Base-by-base conservation (phyloP, 1,140 invertebrate species). In the Sycophaga agraensis region DNA sequence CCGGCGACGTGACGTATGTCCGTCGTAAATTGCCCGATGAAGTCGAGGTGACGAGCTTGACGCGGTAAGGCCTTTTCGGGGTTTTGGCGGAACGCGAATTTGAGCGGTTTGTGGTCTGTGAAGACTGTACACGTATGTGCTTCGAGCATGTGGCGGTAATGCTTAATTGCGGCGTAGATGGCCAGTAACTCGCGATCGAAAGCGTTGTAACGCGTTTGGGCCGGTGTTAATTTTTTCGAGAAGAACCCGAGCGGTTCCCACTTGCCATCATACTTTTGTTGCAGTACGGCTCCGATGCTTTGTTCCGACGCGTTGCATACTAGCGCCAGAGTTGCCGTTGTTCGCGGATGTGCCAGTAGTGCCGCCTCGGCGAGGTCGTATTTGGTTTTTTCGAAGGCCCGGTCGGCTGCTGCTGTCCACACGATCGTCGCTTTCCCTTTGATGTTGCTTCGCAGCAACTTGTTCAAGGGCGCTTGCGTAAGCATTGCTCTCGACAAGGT, bases 101-200 rank as follows among this genome's bases (percentile, higher is more conserved):
- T 71, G 0, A 82, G 55, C 0, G 80, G 78, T 54, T 76, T 76
- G 49, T 82, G 81, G 45, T 83, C 80, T 0, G 77, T 82, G 26
- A 50, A 74, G 6, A 79, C 69, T 0, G 40, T 66, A 35, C 77
- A 65, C 16, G 61, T 7, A 22, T 64, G 37, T 4, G 64, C 71
- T 64, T 78, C 73, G 5, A 79, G n/a, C 35, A 73, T 64, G 28
- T 73, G 64, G 35, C 57, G 40, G n/a, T n/a, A n/a, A n/a, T n/a
- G n/a, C n/a, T n/a, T n/a, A 56, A 81, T 62, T 2, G 69, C 55
- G n/a, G 14, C 14, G 60, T 72, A 77, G 8, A 73, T 69, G 2
- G 73, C 74, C 0, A 76, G 48, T 0, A 17, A 14, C 6, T 9
- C 8, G 37, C 37, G 37, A 39, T 9, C 8, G 37, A 9, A 4